Percentiles rank a stretch among this genome's conserved stretches.
phyloP scores from a whole-genome alignment of 2,113 vertebrate species.

The Tetraodon nigroviridis region DNA sequence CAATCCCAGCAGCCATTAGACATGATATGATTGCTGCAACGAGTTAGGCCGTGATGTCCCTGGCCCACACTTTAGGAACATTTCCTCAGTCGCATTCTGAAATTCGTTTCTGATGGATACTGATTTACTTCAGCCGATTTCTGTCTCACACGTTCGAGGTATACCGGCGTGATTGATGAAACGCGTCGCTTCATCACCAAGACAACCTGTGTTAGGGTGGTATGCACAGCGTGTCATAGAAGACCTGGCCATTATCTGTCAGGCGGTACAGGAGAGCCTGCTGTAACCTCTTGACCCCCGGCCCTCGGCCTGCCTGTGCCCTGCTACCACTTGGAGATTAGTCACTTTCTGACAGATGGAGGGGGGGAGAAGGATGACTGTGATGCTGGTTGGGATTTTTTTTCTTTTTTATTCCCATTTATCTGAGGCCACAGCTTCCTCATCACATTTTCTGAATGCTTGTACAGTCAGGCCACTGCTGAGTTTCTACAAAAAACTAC shows the following conservation, averaged over 20 bases:
- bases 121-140: conserved; percentile 8
- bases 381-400: conserved; percentile 48
- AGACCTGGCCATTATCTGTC: conserved; percentile 57
- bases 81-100: neutral
- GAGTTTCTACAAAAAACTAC: conserved; percentile 6
- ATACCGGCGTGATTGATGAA: conserved; percentile 52
- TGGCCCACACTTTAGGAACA: neutral
- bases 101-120: conserved; percentile 1
- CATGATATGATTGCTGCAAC: no score
- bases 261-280: conserved; percentile 45
- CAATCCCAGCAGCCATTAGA: conserved; percentile 5
- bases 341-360: conserved; percentile 63
- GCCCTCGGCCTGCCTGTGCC: conserved; percentile 48
- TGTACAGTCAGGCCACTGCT: neutral
- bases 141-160: neutral
- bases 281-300: conserved; percentile 61
- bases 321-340: conserved; percentile 57
- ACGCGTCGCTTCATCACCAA: conserved; percentile 18
- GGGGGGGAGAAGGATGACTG: conserved; percentile 54
- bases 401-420: conserved; percentile 43
- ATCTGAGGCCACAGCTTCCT: conserved; percentile 29
- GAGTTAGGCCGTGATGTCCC: neutral
- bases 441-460: conserved; percentile 9
- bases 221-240: conserved; percentile 44
- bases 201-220: conserved; percentile 40